phyloP scores from a whole-genome alignment of 2,113 vertebrate genomes.

The Gnathonemus longibarbis region DNA sequence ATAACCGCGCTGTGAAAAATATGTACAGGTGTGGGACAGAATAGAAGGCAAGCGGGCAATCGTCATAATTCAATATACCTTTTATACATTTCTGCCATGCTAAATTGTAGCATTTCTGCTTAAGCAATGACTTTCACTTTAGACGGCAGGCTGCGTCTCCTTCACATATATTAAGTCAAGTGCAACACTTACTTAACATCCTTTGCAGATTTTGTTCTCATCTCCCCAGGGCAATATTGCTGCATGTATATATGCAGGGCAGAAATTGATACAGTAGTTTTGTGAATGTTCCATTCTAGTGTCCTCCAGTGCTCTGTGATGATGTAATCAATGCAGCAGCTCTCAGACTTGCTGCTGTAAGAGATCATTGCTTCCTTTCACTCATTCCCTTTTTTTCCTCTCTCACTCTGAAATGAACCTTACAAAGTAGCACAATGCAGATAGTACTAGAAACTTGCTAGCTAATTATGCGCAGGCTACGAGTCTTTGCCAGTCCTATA shows the following conservation, averaged over 20 bases:
- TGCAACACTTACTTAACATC: slow-evolving; percentile 18
- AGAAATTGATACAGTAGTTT: background rate
- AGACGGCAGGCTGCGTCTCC: background rate
- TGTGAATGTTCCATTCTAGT: background rate
- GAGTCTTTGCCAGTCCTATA: background rate
- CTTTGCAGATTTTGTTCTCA: slow-evolving; percentile 8
- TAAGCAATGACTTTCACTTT: background rate
- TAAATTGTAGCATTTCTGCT: background rate
- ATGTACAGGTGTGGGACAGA: background rate
- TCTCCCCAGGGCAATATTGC: slow-evolving; percentile 6
- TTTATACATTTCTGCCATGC: background rate
- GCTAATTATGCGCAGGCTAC: background rate
- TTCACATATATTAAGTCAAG: background rate
- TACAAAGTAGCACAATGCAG: background rate
- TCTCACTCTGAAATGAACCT: background rate
- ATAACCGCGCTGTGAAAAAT: background rate
- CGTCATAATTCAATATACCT: background rate
- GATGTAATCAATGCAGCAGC: slow-evolving; percentile 27
- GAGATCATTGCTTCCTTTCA: background rate
- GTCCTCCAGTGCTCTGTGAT: background rate
- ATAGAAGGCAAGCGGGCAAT: background rate
- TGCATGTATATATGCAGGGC: background rate
- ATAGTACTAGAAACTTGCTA: background rate
- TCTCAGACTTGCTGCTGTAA: slow-evolving; percentile 13
- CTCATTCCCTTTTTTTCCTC: background rate